Base-by-base conservation (phyloP, 1,140 invertebrate genomes). In the Aphaenogaster floridana region DNA sequence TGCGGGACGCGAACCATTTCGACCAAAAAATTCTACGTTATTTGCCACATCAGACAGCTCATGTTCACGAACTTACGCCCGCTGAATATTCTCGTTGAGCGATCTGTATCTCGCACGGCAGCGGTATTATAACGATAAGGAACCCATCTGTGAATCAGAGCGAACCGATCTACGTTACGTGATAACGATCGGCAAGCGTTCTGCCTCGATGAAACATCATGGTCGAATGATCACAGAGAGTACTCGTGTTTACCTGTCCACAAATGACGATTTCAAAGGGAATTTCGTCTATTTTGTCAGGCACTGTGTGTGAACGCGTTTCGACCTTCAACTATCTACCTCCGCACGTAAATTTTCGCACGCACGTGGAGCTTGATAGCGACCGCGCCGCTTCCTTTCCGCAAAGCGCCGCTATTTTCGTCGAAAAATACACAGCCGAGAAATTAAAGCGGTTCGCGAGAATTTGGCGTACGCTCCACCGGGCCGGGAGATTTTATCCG, bases 141-240 rank as follows among this genome's bases (percentile, higher is more conserved):
- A 83, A 74, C 52, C 39, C 63, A 71, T 71, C 79, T 57, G 69
- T 36, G 42, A 59, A 71, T 84, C 54, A 17, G 54, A 28, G 42
- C 54, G 54, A 50, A 48, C 72, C 68, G 80, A 74, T 74, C 68
- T 36, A 61, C 54, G 52, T 76, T 50, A 39, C 45, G 59, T 50
- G 80, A 76, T 74, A 84, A 84, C 68, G 80, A 84, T 84, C 80
- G 69, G 36, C 68, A 9, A 74, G 57, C 54, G 42, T 63, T 63
- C 42, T 9, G 54, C 68, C 69, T 17, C 54, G 64, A 28, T 13
- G 77, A 15, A 50, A 74, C 54, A 34, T 76, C 69, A 61, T n/a
- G 69, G 69, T 28, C 54, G 69, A 61, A 21, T 7, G 69, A 84
- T 74, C 54, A 74, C 80, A 72, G 66, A 45, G 64, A 52, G 63